Evolutionary conservation across 1,140 invertebrate species (phyloP).

Genomic region (Pristionchus pacificus): DNA sequence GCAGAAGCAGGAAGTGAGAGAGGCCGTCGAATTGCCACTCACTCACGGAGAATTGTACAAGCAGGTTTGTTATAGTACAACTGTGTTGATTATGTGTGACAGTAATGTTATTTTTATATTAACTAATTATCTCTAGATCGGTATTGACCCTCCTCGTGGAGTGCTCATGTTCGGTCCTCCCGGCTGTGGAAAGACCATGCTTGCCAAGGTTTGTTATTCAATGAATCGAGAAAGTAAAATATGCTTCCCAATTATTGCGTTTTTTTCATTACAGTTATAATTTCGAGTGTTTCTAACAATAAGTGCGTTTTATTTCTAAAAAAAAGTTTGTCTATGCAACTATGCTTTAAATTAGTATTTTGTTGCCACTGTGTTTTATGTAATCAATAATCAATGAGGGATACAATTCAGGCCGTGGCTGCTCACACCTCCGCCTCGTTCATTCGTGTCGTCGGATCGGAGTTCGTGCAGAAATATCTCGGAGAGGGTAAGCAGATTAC

Average conservation of each 20-base stretch:
- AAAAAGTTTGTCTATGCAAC: no score
- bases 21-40: constrained; percentile 93
- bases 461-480: constrained; percentile 98
- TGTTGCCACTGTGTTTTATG: no score
- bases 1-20: constrained; percentile 97
- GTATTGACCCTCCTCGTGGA: constrained; percentile 79
- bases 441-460: constrained; percentile 95
- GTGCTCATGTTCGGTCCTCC: constrained; percentile 98
- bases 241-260: no score
- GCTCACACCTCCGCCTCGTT: constrained; percentile 73
- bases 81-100: neutral
- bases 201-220: constrained; percentile 98
- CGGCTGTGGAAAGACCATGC: constrained; percentile 93
- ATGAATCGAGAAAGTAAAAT: constrained; percentile 91
- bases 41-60: constrained; percentile 99
- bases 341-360: no score
- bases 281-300: no score
- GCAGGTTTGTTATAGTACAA: constrained; percentile 82
- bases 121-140: constrained; percentile 37
- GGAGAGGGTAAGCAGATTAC: constrained; percentile 69
- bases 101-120: neutral
- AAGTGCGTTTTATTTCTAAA: neutral
- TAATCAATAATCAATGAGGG: neutral
- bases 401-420: constrained; percentile 47
- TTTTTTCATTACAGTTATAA: no score